A percentile compares a stretch with the other conserved stretches of the same genome.
Evolutionary conservation across 2,113 vertebrate species (phyloP).

Genomic region (Amazona guildingii): DNA sequence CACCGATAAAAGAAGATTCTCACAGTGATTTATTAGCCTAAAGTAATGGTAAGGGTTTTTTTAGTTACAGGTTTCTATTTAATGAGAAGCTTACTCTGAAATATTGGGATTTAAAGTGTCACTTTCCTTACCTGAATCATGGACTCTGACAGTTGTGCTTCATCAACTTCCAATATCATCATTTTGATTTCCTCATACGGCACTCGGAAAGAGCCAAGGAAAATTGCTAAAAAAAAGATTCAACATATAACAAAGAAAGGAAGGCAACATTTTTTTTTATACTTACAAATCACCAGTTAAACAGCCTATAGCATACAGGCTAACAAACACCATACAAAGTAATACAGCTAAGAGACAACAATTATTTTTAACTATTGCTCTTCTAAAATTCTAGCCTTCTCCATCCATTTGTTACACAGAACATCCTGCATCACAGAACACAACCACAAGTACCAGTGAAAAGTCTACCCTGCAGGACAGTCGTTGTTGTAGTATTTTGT

Average conservation of each 20-base stretch:
- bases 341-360: background rate
- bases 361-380: background rate
- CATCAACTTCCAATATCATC: constrained; percentile 93
- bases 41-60: constrained; percentile 39
- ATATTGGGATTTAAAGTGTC: constrained; percentile 22
- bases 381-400: background rate
- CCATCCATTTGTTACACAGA: background rate
- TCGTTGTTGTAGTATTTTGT: background rate
- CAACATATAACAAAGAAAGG: background rate
- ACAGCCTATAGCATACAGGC: background rate
- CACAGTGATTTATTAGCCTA: constrained; percentile 47
- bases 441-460: background rate
- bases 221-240: constrained; percentile 83
- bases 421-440: background rate
- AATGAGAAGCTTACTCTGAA: constrained; percentile 45
- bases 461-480: background rate
- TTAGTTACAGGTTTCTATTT: constrained; percentile 34
- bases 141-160: constrained; percentile 90
- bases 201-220: constrained; percentile 93
- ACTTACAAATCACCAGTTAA: background rate
- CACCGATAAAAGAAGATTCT: constrained; percentile 7
- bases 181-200: constrained; percentile 92
- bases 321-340: background rate
- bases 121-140: constrained; percentile 91
- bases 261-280: background rate